Evolutionary conservation across 2,113 vertebrate species (phyloP), one percentile per base, ranked within the genome.

Genomic region (Misgurnus anguillicaudatus): DNA sequence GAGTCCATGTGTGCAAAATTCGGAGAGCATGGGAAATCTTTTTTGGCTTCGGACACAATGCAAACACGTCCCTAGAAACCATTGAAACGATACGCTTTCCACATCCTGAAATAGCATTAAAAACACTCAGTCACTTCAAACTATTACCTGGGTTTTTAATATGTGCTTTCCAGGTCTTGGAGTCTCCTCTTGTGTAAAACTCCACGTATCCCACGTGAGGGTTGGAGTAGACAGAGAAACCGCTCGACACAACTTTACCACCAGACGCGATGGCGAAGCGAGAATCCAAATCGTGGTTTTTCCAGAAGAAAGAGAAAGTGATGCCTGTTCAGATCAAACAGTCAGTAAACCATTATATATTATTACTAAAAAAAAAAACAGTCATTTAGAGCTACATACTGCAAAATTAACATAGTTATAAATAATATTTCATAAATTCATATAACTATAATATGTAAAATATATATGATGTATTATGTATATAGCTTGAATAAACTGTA

Each of bases 281-380:
- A 0, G 92, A 91, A n/a, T 88, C 87, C 2, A 82, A 75, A 48
- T 93, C 91, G 0, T 94, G 90, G 45, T 93, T 95, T 90, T 98
- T 98, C 98, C 98, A 99, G 92, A 99, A 99, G 81, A 99, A 99
- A 3, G 98, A 98, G 81, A 99, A 97, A 0, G 96, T 95, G 61
- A 98, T 95, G 19, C 98, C 98, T 99, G 80, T 5, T 64, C 66
- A 9, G 24, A 53, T 58, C 21, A 38, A 86, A 80, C 3, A 21
- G 71, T 78, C 5, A 66, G 57, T 17, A 13, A 38, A 6, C 9
- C 74, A 31, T 31, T 31, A 31, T 31, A 31, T 31, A 31, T 31
- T 31, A 31, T 31, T 31, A 31, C 24, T 31, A 31, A 31, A 31
- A n/a, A n/a, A n/a, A n/a, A n/a, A n/a, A 57, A 57, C 17, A 57